Evolutionary conservation across 1,140 invertebrate genomes (phyloP).

Genomic region (Musca domestica): DNA sequence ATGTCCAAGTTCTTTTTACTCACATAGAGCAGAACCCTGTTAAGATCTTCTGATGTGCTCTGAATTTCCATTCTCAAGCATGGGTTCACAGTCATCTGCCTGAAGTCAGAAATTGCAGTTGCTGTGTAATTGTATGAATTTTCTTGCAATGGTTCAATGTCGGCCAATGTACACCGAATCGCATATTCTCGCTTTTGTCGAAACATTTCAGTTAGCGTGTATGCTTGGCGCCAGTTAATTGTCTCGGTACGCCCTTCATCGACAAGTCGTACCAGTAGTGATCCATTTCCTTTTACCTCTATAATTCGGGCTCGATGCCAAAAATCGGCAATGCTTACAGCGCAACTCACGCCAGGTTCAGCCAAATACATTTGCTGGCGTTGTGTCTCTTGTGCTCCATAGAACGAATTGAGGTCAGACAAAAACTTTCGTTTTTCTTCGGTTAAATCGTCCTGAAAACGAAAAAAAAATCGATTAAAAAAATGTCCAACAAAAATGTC

Average conservation of each 20-base stretch:
- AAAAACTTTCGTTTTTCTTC: not conserved
- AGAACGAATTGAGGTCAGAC: not conserved
- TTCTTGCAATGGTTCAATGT: slow-evolving; percentile 40
- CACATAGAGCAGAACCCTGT: slow-evolving; percentile 33
- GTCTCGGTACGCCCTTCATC: slow-evolving; percentile 34
- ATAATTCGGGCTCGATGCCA: slow-evolving; percentile 42
- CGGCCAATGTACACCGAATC: slow-evolving; percentile 37
- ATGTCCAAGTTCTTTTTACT: slow-evolving; percentile 25
- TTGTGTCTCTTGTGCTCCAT: not conserved
- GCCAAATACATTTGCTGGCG: slow-evolving; percentile 37
- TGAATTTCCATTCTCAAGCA: slow-evolving; percentile 33
- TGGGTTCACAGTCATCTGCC: slow-evolving; percentile 39
- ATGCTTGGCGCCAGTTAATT: slow-evolving; percentile 36
- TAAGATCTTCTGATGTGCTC: not conserved
- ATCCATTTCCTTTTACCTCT: slow-evolving; percentile 28
- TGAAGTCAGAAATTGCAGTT: slow-evolving; percentile 31
- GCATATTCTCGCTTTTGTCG: slow-evolving; percentile 26
- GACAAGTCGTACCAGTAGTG: slow-evolving; percentile 36
- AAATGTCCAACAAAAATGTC: too few species aligned
- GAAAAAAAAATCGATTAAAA: too few species aligned
- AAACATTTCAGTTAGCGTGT: slow-evolving; percentile 32
- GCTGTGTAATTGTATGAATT: slow-evolving; percentile 37
- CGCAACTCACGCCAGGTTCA: slow-evolving; percentile 31
- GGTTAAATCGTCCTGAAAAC: slow-evolving; percentile 16
- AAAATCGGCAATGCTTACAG: slow-evolving; percentile 23